phyloP scores from a whole-genome alignment of 1,140 invertebrate species.

The Brachionus sp. region DNA sequence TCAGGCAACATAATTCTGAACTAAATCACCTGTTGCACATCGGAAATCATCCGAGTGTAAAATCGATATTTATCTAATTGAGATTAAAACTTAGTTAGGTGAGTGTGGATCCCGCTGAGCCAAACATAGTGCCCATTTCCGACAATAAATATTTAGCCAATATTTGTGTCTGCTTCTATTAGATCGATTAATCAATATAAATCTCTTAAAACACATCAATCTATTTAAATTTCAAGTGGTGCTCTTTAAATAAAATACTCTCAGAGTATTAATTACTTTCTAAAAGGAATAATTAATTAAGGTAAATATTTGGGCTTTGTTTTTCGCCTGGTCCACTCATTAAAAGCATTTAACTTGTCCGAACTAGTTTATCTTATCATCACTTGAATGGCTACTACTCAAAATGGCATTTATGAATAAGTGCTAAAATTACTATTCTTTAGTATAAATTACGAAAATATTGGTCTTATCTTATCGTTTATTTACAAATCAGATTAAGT shows the following conservation, averaged over 20 bases:
- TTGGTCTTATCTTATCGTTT: not conserved
- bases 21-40: not conserved
- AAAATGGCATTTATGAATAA: conserved; percentile 6
- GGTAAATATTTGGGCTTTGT: conserved; percentile 13
- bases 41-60: not conserved
- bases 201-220: conserved; percentile 1
- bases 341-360: not conserved
- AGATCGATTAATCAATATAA: not conserved
- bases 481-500: not conserved
- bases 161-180: not conserved
- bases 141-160: not conserved
- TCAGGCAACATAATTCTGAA: not conserved
- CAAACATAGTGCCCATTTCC: not conserved
- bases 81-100: not conserved
- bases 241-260: not conserved
- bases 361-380: conserved; percentile 17
- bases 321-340: not conserved
- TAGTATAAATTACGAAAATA: conserved; percentile 11
- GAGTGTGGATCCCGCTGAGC: not conserved
- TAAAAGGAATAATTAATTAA: conserved; percentile 31
- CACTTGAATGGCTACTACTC: not conserved
- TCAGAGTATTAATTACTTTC: conserved; percentile 24
- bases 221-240: conserved; percentile 23
- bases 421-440: not conserved
- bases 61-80: conserved; percentile 10